Base-by-base conservation (phyloP, 2,888 invertebrate genomes). In the Amitus sp. region DNA sequence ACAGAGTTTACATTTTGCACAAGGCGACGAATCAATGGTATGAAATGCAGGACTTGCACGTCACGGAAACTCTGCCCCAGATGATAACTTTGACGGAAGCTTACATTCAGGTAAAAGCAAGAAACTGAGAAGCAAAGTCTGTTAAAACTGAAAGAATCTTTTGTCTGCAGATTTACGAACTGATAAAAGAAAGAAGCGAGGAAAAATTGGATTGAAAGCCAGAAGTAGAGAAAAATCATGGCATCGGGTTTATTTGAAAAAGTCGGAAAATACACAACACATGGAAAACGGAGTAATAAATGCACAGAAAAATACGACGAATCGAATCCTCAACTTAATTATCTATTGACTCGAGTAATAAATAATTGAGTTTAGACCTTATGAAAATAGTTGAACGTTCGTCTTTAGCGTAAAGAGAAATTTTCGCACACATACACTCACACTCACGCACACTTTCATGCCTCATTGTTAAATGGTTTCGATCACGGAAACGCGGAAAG, bases 71-170 rank as follows among this genome's bases (percentile, higher is more conserved):
- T 75, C 85, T 99, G 57, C 98, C 99, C 2, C 99, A 99, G 84
- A 99, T 99, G 98, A 98, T 99, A 62, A 98, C 99, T 0, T 86
- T 99, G 15, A 98, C 98, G 1, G 99, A 99, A 84, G 96, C 98
- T 2, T 99, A 99, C 80, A 97, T 99, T 78, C 99, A 99, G 85
- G 88, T 90, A 66, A 66, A 50, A 30, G 9, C 34, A 28, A 12
- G 20, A 52, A 43, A 54, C 12, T 13, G 2, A 37, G 15, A 37
- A 37, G 12, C 13, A 10, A 3, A n/a, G 4, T 34, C 12, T n/a
- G 10, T n/a, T n/a, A n/a, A n/a, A n/a, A n/a, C n/a, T n/a, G n/a
- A n/a, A n/a, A n/a, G n/a, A n/a, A n/a, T n/a, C n/a, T n/a, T 53
- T 42, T 12, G 5, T 52, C 73, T 73, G 5, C 64, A 82, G 81